Base-by-base conservation (phyloP, 2,113 vertebrate species). In the Pelmatolapia mariae region DNA sequence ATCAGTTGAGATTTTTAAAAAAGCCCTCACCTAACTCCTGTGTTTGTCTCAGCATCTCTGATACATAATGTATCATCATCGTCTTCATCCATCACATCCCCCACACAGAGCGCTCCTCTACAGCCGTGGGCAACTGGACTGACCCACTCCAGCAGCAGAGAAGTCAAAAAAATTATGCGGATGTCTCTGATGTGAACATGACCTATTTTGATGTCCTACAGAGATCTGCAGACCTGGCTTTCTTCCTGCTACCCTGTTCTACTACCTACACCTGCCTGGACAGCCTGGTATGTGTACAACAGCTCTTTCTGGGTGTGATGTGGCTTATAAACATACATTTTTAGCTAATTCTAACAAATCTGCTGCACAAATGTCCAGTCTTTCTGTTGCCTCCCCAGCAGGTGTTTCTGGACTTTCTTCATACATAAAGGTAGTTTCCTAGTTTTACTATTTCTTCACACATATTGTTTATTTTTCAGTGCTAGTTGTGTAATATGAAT, bases 151-250 rank as follows among this genome's bases (percentile, higher is more conserved):
- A 89, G 92, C 90, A 90, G 93, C 90, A 88, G 83, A 89, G 85
- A 82, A 95, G 93, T 95, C 91, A 93, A 79, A 93, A 89, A 93
- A 84, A 95, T 94, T 76, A 91, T 88, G 90, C 88, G 87, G 82
- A 92, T 87, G 78, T 90, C 93, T 83, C 90, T 95, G 92, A 93
- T 95, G 82, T 91, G 92, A 95, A 89, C 91, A 89, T 95, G 94
- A 95, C 93, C 95, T 96, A 95, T 94, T 96, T 95, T 91, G 54
- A 83, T 94, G 90, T 86, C 80, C 84, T 86, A 84, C 90, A 89
- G 91, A 94, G 90, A 91, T 87, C 91, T 84, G 86, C 61, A 89
- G 93, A 94, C 86, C 83, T 87, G 85, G 40, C 57, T 63, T 53
- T 81, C 22, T 56, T 86, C 36, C 82, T 88, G 87, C 83, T 84